Percentiles rank a stretch among this genome's conserved stretches.
Evolutionary conservation across 2,113 vertebrate species (phyloP).

Genomic region (Edolisoma coerulescens): DNA sequence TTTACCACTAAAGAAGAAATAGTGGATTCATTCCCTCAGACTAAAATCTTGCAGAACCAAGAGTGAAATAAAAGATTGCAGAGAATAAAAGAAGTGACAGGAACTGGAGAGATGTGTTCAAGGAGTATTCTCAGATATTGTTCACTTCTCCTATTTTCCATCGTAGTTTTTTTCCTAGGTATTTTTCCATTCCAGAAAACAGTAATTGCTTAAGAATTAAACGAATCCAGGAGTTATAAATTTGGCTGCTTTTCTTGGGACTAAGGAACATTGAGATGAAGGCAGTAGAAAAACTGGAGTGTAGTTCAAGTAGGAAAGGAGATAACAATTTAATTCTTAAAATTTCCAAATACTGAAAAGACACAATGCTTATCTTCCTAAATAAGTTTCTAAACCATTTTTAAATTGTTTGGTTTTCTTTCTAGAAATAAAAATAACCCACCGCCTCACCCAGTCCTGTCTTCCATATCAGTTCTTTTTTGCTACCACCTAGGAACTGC

Average conservation of each 20-base stretch:
- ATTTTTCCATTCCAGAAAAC: neutral
- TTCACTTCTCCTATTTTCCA: neutral
- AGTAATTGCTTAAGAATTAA: neutral
- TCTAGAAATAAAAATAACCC: slow-evolving; percentile 74
- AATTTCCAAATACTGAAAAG: neutral
- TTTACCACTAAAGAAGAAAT: neutral
- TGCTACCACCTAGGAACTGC: slow-evolving; percentile 79
- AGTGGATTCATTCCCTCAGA: neutral
- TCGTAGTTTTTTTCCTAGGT: neutral
- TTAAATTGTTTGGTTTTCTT: slow-evolving; percentile 9
- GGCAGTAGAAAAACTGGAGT: neutral
- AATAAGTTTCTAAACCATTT: neutral
- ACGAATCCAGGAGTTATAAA: neutral
- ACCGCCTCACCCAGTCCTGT: slow-evolving; percentile 68
- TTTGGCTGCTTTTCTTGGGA: neutral
- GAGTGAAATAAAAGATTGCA: neutral
- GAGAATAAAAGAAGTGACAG: neutral
- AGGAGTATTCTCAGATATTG: neutral
- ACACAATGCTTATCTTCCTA: neutral
- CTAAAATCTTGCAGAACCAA: neutral
- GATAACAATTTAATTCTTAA: neutral
- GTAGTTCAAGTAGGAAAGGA: neutral
- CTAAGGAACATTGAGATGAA: neutral
- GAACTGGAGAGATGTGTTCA: neutral
- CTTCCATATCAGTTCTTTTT: slow-evolving; percentile 73